These are phyloP conservation scores for Sminthopsis crassicaudata DNA, from an alignment of 2,113 vertebrate genomes.

Conservation along the genomic window DNA sequence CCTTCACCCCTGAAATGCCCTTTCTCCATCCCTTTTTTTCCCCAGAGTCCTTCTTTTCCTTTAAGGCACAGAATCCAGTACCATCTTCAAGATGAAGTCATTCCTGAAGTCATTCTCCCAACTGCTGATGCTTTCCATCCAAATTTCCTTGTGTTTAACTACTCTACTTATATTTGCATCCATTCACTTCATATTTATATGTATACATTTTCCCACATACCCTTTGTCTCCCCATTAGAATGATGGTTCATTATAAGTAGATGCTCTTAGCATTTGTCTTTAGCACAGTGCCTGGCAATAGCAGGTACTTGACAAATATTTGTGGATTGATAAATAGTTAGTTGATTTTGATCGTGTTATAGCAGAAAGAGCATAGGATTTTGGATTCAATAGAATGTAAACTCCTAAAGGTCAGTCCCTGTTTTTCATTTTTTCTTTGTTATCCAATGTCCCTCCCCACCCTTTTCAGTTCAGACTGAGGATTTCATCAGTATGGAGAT, in stretches of 20 bases:
- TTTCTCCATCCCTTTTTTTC: neutral
- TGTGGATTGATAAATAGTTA: neutral
- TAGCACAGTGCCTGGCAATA: neutral
- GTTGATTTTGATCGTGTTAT: neutral
- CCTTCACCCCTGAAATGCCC: neutral
- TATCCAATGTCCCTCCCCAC: neutral
- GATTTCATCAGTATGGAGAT: neutral
- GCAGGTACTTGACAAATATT: neutral
- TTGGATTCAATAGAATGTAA: neutral
- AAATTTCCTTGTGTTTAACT: neutral
- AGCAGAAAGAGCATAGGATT: neutral
- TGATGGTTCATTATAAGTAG: neutral
- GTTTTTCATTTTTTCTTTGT: neutral
- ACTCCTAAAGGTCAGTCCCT: neutral
- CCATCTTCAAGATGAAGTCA: too few relatives aligned
- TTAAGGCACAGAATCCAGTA: neutral
- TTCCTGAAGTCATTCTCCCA: neutral
- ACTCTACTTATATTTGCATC: neutral
- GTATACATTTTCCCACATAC: neutral
- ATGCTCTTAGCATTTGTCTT: neutral
- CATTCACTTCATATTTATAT: neutral
- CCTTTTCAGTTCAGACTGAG: too few relatives aligned
- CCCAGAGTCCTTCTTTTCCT: neutral
- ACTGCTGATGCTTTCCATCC: neutral
- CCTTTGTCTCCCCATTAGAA: neutral